Evolutionary conservation across 2,797 vertebrate genomes (phyloP).

Genomic region (Neosilurus hyrtlii): DNA sequence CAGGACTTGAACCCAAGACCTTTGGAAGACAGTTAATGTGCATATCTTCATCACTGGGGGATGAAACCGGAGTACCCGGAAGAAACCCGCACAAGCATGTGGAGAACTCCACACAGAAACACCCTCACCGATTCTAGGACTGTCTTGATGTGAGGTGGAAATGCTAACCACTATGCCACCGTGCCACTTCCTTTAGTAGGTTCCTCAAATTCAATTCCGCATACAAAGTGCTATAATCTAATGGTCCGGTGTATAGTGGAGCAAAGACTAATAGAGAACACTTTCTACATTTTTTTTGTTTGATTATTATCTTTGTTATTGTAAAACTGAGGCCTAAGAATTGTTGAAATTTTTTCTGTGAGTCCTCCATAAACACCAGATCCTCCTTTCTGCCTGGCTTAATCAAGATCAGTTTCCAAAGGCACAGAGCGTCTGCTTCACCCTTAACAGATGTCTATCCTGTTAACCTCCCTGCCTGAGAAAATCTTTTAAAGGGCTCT

Average conservation of each 20-base stretch:
- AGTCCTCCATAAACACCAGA: not conserved
- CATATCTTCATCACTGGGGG: too few relatives aligned
- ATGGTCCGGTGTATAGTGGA: not conserved
- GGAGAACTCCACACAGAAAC: too few relatives aligned
- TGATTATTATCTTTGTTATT: not conserved
- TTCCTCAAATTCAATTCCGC: too few relatives aligned
- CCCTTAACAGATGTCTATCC: conserved; percentile 13
- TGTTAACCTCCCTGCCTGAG: conserved; percentile 17
- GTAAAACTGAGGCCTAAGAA: not conserved
- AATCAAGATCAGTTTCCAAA: conserved; percentile 3
- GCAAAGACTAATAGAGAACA: too few relatives aligned
- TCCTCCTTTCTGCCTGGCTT: not conserved
- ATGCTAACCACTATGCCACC: too few relatives aligned
- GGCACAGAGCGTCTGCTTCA: not conserved
- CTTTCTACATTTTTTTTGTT: not conserved
- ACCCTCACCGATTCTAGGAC: too few relatives aligned
- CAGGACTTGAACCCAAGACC: too few relatives aligned
- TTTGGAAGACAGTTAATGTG: too few relatives aligned
- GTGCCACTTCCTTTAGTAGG: too few relatives aligned
- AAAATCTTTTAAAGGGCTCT: conserved; percentile 31
- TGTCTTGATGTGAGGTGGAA: too few relatives aligned
- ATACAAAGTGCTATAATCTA: not conserved
- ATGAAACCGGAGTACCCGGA: too few relatives aligned
- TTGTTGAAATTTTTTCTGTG: conserved; percentile 5
- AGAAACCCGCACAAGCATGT: too few relatives aligned